phyloP scores from a whole-genome alignment of 2,113 vertebrate genomes.

The Gadus macrocephalus region DNA sequence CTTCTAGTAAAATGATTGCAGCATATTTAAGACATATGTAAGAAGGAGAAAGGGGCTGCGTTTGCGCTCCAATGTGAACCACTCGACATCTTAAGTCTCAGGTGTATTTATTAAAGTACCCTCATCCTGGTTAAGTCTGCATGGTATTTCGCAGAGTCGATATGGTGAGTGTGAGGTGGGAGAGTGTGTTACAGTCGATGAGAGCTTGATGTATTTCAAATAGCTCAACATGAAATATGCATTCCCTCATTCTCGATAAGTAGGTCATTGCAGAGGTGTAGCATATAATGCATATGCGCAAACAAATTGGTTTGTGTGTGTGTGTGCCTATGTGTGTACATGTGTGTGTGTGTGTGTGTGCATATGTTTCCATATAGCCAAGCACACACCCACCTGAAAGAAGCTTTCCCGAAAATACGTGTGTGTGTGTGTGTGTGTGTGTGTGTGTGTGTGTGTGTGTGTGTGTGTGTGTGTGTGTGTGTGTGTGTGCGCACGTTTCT shows the following conservation, averaged over 20 bases:
- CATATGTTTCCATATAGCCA: conserved; percentile 20
- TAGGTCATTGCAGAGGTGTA: conserved; percentile 32
- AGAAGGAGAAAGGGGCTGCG: too few relatives aligned
- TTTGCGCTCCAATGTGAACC: too few relatives aligned
- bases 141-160: too few relatives aligned
- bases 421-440: conserved; percentile 12
- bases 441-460: conserved; percentile 11
- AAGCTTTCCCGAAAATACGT: background rate
- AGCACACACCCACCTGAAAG: background rate
- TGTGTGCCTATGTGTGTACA: conserved; percentile 1
- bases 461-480: background rate
- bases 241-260: conserved; percentile 26
- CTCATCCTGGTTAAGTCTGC: too few relatives aligned
- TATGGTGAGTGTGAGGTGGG: conserved; percentile 24
- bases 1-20: too few relatives aligned
- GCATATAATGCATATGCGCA: background rate
- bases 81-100: too few relatives aligned
- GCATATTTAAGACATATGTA: too few relatives aligned
- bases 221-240: conserved; percentile 41
- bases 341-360: conserved; percentile 17
- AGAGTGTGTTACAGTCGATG: background rate
- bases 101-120: too few relatives aligned
- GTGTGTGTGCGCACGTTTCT: background rate
- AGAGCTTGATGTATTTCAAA: conserved; percentile 26
- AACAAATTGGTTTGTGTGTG: background rate